phyloP scores from a whole-genome alignment of 2,113 vertebrate genomes.

The Chionodraco myersi region DNA sequence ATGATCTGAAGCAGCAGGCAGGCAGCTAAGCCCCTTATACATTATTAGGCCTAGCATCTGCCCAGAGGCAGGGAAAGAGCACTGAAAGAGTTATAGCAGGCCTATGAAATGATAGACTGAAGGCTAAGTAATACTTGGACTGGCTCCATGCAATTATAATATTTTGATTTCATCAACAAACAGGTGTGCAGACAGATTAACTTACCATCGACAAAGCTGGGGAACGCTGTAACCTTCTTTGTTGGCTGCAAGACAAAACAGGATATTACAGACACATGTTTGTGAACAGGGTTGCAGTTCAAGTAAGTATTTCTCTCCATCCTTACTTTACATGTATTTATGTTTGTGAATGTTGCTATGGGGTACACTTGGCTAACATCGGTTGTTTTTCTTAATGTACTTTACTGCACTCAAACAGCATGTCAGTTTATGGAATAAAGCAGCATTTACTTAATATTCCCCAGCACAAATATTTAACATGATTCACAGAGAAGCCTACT shows the following conservation, averaged over 20 bases:
- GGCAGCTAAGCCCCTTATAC: slow-evolving; percentile 45
- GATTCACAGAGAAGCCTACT: not conserved
- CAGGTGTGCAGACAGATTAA: slow-evolving; percentile 54
- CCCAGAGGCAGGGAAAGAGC: slow-evolving; percentile 20
- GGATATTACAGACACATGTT: slow-evolving; percentile 1
- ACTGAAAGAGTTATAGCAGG: slow-evolving; percentile 12
- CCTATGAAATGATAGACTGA: slow-evolving; percentile 1
- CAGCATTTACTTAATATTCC: not conserved
- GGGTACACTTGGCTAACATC: not conserved
- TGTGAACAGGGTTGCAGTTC: not conserved
- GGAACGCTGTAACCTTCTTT: slow-evolving; percentile 95
- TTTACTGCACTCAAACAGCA: not conserved
- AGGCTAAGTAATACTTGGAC: not conserved
- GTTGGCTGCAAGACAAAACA: slow-evolving; percentile 85
- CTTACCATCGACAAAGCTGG: slow-evolving; percentile 99
- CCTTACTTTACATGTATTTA: not conserved
- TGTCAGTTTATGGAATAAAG: not conserved
- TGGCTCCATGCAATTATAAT: slow-evolving; percentile 33
- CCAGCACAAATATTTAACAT: not conserved
- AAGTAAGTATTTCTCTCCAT: not conserved
- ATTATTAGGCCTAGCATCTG: slow-evolving; percentile 46
- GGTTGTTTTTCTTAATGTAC: not conserved
- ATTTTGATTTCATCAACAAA: slow-evolving; percentile 44
- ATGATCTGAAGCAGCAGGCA: slow-evolving; percentile 55
- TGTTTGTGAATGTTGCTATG: not conserved